Conservation (phyloP, 2,888 invertebrate genomes). For the Sepiola atlantica region DNA sequence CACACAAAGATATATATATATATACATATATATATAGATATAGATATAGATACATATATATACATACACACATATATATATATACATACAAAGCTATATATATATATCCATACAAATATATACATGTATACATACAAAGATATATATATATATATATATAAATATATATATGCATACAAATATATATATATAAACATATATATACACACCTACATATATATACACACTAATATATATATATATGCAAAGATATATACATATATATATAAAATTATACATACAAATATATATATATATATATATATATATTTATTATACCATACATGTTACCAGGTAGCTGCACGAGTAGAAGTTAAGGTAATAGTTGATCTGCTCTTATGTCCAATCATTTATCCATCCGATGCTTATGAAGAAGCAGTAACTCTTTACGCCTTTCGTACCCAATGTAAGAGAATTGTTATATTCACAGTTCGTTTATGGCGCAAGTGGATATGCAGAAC, state of each 20-base stretch:
- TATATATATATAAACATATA: background rate
- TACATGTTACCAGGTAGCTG: rapidly evolving
- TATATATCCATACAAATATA: no score
- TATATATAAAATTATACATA: background rate
- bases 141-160: background rate
- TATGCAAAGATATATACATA: background rate
- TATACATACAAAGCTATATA: background rate
- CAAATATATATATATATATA: background rate
- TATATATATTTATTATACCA: background rate
- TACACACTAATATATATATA: background rate
- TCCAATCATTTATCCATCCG: no score
- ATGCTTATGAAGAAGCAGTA: no score
- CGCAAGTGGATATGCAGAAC: no score
- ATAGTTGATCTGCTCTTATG: no score
- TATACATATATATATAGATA: no score
- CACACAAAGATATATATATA: no score
- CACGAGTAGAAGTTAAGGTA: background rate
- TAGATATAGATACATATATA: no score
- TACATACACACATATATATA: background rate
- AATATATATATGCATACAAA: background rate
- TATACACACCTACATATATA: background rate
- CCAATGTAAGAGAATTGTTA: no score
- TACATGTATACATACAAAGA: background rate
- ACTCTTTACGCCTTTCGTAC: no score
- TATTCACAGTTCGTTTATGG: no score